phyloP scores from a whole-genome alignment of 2,888 invertebrate genomes.

The Augochlorella aurata region DNA sequence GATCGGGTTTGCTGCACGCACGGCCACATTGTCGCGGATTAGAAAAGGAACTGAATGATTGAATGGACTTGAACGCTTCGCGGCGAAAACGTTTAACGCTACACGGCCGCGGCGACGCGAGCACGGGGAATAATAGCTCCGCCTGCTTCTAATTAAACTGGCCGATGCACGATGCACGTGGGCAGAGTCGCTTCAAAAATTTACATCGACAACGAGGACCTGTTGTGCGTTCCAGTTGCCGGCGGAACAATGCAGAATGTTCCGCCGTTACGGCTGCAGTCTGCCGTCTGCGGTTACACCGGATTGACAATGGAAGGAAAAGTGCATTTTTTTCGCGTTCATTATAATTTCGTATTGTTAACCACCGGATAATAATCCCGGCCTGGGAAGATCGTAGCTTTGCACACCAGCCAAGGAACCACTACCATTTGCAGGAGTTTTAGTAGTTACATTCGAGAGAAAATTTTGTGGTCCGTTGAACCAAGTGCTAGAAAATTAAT shows the following conservation, averaged over 20 bases:
- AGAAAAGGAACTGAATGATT: slow-evolving; percentile 57
- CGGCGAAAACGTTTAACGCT: slow-evolving; percentile 47
- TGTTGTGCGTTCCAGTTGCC: slow-evolving; percentile 3
- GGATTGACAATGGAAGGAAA: slow-evolving; percentile 27
- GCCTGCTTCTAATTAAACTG: slow-evolving; percentile 51
- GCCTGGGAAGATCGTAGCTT: not conserved
- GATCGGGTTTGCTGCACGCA: not conserved
- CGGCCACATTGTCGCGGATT: slow-evolving; percentile 43
- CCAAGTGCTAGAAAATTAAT: no score
- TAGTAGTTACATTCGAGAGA: not conserved
- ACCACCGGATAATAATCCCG: slow-evolving; percentile 45
- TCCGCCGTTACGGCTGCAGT: slow-evolving; percentile 27
- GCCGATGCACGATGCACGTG: slow-evolving; percentile 44
- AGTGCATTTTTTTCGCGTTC: slow-evolving; percentile 46
- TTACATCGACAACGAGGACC: slow-evolving; percentile 54
- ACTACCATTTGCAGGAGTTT: not conserved
- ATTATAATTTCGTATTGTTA: slow-evolving; percentile 62
- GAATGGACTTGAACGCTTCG: slow-evolving; percentile 53
- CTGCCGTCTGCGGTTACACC: slow-evolving; percentile 10
- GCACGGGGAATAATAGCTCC: slow-evolving; percentile 33
- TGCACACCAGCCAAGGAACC: not conserved
- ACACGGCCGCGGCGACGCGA: slow-evolving; percentile 3
- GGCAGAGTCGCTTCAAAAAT: slow-evolving; percentile 57
- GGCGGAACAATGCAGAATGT: slow-evolving; percentile 47
- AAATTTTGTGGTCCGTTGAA: not conserved